A percentile compares a stretch with the other conserved stretches of the same genome.
Conservation (phyloP, 1,140 invertebrate genomes). For the Phocides pigmalion region DNA sequence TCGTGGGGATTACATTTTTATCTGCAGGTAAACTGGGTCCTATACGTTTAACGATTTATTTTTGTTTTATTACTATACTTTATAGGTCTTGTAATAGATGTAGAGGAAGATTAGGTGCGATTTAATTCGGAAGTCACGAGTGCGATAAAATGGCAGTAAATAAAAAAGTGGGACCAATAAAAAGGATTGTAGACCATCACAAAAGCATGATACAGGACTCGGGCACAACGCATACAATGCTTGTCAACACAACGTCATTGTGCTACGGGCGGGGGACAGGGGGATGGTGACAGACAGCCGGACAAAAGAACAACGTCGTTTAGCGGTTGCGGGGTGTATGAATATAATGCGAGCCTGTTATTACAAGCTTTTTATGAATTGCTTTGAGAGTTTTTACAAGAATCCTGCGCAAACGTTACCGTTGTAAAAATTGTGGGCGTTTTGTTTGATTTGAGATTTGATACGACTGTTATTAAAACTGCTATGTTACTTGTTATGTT, state of each 20-base stretch:
- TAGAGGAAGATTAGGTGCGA: no score
- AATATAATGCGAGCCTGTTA: slow-evolving; percentile 23
- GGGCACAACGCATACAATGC: slow-evolving; percentile 52
- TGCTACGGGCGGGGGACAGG: slow-evolving; percentile 38
- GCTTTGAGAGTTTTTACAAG: slow-evolving; percentile 16
- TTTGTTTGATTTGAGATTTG: slow-evolving; percentile 28
- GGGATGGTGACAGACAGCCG: slow-evolving; percentile 53
- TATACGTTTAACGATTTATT: no score
- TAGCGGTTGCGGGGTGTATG: slow-evolving; percentile 46
- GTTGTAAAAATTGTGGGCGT: slow-evolving; percentile 15
- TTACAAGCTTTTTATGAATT: slow-evolving; percentile 24
- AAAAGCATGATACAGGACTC: slow-evolving; percentile 38
- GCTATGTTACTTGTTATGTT: background rate
- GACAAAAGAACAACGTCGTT: slow-evolving; percentile 58
- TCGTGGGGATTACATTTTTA: background rate
- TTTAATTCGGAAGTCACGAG: no score
- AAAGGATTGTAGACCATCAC: slow-evolving; percentile 29
- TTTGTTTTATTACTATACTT: background rate
- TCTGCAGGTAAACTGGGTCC: no score
- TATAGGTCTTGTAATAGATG: no score
- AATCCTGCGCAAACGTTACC: background rate
- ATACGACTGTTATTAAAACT: slow-evolving; percentile 17
- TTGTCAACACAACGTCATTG: slow-evolving; percentile 63
- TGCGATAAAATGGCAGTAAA: background rate
- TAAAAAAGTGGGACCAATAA: slow-evolving; percentile 1